These are phyloP conservation scores for Tetramorium alpestre DNA, from an alignment of 1,140 invertebrate genomes.

Conservation along the genomic window DNA sequence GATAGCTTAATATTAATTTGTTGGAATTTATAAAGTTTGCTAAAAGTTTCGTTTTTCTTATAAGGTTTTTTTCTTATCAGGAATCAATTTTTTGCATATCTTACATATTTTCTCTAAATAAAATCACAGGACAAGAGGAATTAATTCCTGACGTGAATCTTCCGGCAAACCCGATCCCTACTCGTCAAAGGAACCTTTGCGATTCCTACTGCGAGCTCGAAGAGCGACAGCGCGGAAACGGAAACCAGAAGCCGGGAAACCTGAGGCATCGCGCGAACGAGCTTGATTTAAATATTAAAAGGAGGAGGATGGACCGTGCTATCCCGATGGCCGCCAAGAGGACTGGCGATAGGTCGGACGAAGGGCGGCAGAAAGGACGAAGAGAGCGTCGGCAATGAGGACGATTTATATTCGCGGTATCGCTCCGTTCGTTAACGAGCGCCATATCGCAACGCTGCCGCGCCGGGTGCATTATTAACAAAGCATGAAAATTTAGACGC, in stretches of 20 bases:
- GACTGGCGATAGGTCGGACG: constrained; percentile 3
- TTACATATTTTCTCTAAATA: not conserved
- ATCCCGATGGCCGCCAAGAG: constrained; percentile 37
- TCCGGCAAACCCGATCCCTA: not conserved
- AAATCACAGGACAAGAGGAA: not conserved
- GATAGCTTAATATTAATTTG: too few relatives aligned
- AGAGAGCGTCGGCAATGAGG: constrained; percentile 29
- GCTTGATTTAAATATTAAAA: constrained; percentile 59
- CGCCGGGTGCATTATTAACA: constrained; percentile 54
- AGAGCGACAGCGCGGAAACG: constrained; percentile 11
- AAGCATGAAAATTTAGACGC: constrained; percentile 61
- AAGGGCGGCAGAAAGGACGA: constrained; percentile 5
- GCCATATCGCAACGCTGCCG: constrained; percentile 42
- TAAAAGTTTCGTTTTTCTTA: not conserved
- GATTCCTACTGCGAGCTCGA: not conserved
- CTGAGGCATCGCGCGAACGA: constrained; percentile 46
- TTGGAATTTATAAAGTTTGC: not conserved
- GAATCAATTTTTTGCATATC: not conserved
- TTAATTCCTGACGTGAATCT: not conserved
- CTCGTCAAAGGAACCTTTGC: not conserved
- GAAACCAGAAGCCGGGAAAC: constrained; percentile 51
- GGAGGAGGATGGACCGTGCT: not conserved
- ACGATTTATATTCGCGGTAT: constrained; percentile 62
- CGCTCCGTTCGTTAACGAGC: constrained; percentile 56
- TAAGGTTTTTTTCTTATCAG: not conserved